Evolutionary conservation across 2,113 vertebrate species (phyloP).

Genomic region (Ondatra zibethicus): DNA sequence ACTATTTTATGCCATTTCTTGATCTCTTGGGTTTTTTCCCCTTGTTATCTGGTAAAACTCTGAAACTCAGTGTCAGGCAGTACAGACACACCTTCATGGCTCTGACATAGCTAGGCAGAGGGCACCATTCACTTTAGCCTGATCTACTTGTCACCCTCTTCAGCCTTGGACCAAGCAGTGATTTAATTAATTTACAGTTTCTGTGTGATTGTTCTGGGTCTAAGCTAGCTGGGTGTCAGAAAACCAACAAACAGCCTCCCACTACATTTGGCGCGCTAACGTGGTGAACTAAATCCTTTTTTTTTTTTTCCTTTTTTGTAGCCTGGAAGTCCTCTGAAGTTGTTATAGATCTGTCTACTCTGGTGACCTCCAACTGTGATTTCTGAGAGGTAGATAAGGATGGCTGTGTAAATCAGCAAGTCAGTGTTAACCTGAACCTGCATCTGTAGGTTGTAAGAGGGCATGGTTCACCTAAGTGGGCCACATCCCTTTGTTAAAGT

Average conservation of each 20-base stretch:
- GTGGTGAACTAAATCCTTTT: no score
- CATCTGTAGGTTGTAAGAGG: neutral
- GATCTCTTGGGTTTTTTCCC: no score
- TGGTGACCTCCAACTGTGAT: neutral
- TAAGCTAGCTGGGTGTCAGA: no score
- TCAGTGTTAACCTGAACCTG: neutral
- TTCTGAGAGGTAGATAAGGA: neutral
- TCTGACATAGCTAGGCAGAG: accelerated
- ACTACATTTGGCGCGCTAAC: no score
- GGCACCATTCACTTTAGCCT: constrained; percentile 91
- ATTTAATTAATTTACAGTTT: no score
- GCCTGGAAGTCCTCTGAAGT: constrained; percentile 88
- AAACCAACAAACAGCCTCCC: no score
- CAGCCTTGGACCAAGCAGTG: constrained; percentile 87
- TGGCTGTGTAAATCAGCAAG: neutral
- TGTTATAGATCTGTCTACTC: neutral
- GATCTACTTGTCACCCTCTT: constrained; percentile 93
- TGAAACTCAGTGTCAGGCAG: accelerated
- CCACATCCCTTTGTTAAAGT: neutral
- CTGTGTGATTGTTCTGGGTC: no score
- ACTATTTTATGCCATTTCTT: neutral
- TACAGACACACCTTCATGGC: accelerated
- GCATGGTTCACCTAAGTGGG: neutral
- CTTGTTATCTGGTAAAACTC: no score
- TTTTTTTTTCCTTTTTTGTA: constrained; percentile 83